Conservation (phyloP, 2,797 vertebrate species). For the Xyrichtys novacula region DNA sequence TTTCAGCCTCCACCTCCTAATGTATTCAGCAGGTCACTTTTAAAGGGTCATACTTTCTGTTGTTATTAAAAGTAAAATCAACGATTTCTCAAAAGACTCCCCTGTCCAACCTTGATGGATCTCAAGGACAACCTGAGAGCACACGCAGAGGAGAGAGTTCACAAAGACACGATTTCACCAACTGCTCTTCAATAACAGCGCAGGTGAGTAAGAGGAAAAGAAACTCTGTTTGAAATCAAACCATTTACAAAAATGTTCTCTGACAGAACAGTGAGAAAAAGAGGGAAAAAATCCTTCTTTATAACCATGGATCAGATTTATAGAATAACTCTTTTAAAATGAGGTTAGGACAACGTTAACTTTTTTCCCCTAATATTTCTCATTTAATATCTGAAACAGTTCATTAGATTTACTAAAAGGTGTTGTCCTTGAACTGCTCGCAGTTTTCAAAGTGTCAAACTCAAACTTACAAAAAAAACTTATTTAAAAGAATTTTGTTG, state of each 20-base stretch:
- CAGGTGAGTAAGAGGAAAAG: neutral
- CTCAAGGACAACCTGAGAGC: constrained; percentile 41
- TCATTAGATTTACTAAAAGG: neutral
- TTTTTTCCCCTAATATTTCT: neutral
- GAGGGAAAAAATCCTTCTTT: too few species aligned
- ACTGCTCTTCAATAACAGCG: constrained; percentile 14
- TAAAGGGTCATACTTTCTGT: constrained; percentile 38
- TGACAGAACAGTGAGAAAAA: too few species aligned
- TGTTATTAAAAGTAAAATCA: constrained; percentile 40
- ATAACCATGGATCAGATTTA: too few species aligned
- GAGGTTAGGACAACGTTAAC: too few species aligned
- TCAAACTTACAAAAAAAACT: too few species aligned
- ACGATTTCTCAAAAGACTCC: constrained; percentile 30
- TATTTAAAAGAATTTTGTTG: too few species aligned
- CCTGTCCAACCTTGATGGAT: constrained; percentile 41
- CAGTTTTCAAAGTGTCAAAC: too few species aligned
- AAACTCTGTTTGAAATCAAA: neutral
- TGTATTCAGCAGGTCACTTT: constrained; percentile 38
- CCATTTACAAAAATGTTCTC: neutral
- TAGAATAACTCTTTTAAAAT: too few species aligned
- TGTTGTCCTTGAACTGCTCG: neutral
- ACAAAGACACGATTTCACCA: constrained; percentile 19
- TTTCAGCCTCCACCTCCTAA: constrained; percentile 27
- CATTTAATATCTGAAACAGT: neutral
- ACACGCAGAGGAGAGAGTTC: constrained; percentile 22